Evolutionary conservation across 2,888 invertebrate genomes (phyloP).

Genomic region (Melanophora roralis): DNA sequence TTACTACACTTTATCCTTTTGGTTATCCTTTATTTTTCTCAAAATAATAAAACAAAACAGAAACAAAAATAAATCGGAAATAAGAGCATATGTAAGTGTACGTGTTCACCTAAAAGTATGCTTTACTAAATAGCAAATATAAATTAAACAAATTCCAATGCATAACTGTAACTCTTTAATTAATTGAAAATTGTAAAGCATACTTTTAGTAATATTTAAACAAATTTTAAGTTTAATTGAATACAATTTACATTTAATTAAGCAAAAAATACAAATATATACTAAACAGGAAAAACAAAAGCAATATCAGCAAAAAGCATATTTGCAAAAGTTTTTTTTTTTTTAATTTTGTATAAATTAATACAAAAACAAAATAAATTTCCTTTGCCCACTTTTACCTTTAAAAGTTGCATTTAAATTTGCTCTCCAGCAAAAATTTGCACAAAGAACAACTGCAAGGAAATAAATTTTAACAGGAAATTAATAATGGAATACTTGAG

Average conservation of each 20-base stretch:
- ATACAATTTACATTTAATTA: constrained; percentile 51
- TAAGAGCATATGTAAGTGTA: too few species aligned
- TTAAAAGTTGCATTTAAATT: background rate
- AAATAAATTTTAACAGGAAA: constrained; percentile 46
- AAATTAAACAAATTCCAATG: constrained; percentile 24
- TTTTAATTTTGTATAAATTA: constrained; percentile 27
- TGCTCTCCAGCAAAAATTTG: background rate
- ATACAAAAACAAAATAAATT: background rate
- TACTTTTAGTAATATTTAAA: constrained; percentile 40
- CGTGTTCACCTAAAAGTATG: background rate
- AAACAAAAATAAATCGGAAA: too few species aligned
- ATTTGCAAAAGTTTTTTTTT: constrained; percentile 1
- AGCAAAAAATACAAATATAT: constrained; percentile 47
- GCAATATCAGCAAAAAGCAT: background rate
- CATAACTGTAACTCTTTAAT: constrained; percentile 5
- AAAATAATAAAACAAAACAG: background rate
- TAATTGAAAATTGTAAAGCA: constrained; percentile 34
- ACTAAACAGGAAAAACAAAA: background rate
- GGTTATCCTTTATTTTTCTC: background rate
- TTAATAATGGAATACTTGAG: constrained; percentile 19
- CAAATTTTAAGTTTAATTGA: constrained; percentile 34
- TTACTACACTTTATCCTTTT: too few species aligned
- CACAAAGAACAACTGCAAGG: background rate
- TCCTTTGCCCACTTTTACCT: background rate
- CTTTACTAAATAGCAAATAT: background rate